Evolutionary conservation across 92 coral and sea anemone species (phyloP), one percentile per base, ranked within the genome.

Genomic region (Pocillopora meandrina): DNA sequence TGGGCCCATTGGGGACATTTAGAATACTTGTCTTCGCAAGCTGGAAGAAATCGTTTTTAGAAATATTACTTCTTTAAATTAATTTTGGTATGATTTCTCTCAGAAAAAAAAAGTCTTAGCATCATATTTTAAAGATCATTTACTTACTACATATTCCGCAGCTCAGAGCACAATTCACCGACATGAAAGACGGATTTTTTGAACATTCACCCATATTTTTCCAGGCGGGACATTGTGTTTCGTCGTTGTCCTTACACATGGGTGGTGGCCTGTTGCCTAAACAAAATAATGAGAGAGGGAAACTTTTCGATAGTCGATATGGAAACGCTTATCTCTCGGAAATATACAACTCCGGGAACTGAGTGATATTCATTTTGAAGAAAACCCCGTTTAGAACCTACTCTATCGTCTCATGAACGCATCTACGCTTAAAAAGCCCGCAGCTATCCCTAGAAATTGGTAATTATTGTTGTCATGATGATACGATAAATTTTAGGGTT

Each of bases 1-100:
- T 87, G 69, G 0, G 96, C 92, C 92, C 90, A 79, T 61, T 85
- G 81, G 0, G 84, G 84, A n/a, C 96, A 93, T 19, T 35, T 33
- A 33, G 9, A 16, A 4, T 16, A 77, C 14, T 89, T 84, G 84
- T 92, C 95, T 74, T 89, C 85, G 21, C 92, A 92, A 60, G 72
- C 95, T 92, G 77, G 0, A 69, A 59, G 75, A 10, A 1, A 74
- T 2, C 9, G 49, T 9, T 55, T 74, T 71, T 12, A 55, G 61
- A 52, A 64, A 31, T 9, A 64, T 19, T n/a, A 34, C 26, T 33
- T 36, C 0, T 70, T 1, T 70, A 1, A 6, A 55, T 34, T 8
- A 15, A 20, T 70, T 68, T 31, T 0, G 52, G 19, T 68, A 47
- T 9, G 72, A 42, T 3, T 42, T 42, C 52, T 7, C 31, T 7